Base-by-base conservation (phyloP, 2,113 vertebrate genomes). In the Syngnathus scovelli region DNA sequence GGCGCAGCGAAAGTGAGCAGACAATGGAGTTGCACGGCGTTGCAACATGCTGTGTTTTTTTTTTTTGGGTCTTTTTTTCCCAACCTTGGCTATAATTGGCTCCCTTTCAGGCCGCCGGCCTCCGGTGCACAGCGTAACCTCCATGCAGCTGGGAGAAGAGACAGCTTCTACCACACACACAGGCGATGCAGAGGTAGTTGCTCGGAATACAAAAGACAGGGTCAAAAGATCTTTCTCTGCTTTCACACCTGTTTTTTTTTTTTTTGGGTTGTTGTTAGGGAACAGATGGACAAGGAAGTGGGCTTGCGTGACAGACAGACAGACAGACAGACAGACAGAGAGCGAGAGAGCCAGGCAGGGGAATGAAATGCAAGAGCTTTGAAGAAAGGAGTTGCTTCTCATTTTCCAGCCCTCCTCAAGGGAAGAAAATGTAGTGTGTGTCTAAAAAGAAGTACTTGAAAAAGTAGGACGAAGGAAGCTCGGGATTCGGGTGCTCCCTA, bases 1-100 rank as follows among this genome's bases (percentile, higher is more conserved):
- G 55, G 67, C 43, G 78, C 23, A 64, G 64, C 52, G 71, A 64
- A 55, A 62, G 67, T 46, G 27, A 72, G 70, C 36, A 78, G 71
- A 69, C 66, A 75, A 49, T 67, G 12, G 39, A 38, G 73, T 80
- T 83, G 76, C 78, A 69, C 41, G 61, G 63, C 56, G 69, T 81
- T 84, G 71, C 82, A 74, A 62, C 75, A 77, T 36, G 27, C 27
- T 36, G 27, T 15, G 5, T 58, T 0, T 13, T 36, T 55, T 23
- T n/a, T 21, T 55, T 54, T n/a, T n/a, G n/a, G n/a, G 1, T 19
- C 21, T 55, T 27, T 11, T 12, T 11, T 2, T 10, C 9, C 61
- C 64, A 74, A 80, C 54, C 64, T 76, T 64, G 33, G 37, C 63
- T 56, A 70, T 88, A 89, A 88, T 88, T 84, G 86, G 74, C 75